Evolutionary conservation across 1,140 invertebrate genomes (phyloP).

Genomic region (Protaetia brevitarsis): DNA sequence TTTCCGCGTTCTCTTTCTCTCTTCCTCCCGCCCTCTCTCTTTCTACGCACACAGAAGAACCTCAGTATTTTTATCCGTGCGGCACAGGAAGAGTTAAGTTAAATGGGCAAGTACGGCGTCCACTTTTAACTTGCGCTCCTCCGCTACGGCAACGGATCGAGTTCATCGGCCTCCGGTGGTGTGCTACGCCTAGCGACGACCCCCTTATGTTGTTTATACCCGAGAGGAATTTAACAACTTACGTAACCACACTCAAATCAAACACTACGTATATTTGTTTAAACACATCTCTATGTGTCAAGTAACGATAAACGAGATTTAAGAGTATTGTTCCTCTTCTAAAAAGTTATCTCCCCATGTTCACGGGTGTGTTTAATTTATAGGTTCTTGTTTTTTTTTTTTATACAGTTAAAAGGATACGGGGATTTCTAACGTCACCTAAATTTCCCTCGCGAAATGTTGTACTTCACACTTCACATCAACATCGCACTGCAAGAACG

Average conservation of each 20-base stretch:
- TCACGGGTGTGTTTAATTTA: not conserved
- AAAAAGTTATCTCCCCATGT: not conserved
- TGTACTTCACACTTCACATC: too few relatives aligned
- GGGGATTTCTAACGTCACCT: too few relatives aligned
- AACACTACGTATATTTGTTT: conserved; percentile 17
- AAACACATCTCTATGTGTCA: not conserved
- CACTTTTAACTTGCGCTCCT: conserved; percentile 25
- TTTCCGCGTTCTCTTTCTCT: not conserved
- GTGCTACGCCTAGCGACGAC: conserved; percentile 25
- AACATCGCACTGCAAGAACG: too few relatives aligned
- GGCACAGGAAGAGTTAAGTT: conserved; percentile 7
- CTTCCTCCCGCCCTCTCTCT: not conserved
- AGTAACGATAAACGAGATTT: conserved; percentile 3
- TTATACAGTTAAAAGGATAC: not conserved
- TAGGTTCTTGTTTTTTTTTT: not conserved
- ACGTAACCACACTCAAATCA: conserved; percentile 23
- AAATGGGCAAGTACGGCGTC: conserved; percentile 18
- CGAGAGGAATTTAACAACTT: conserved; percentile 25
- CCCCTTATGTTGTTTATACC: conserved; percentile 26
- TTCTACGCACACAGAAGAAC: not conserved
- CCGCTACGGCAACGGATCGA: conserved; percentile 2
- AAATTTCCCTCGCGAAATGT: too few relatives aligned
- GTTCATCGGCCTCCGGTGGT: conserved; percentile 24
- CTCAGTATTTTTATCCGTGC: conserved; percentile 1
- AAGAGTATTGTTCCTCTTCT: not conserved